Evolutionary conservation across 2,888 invertebrate species (phyloP).

Genomic region (Ryuthela nishihirai): DNA sequence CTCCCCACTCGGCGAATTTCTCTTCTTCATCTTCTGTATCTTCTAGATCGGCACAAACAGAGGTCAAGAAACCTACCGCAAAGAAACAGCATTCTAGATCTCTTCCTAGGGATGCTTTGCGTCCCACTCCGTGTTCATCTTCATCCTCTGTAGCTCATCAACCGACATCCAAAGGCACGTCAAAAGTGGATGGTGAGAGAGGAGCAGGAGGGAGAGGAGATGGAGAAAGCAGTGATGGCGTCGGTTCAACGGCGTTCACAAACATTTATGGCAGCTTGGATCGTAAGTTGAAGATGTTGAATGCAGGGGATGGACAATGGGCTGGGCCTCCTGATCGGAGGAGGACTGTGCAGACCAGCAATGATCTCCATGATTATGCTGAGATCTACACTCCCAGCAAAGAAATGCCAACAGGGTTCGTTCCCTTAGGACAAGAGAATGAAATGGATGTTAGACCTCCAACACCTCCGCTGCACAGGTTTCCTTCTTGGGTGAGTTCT

Average conservation of each 20-base stretch:
- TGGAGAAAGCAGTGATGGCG: too few relatives aligned
- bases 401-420: conserved; percentile 53
- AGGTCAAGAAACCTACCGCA: conserved; percentile 13
- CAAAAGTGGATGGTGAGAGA: too few relatives aligned
- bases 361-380: conserved; percentile 72
- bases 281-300: conserved; percentile 29
- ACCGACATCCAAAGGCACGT: too few relatives aligned
- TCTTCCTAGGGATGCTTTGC: conserved; percentile 30
- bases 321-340: conserved; percentile 19
- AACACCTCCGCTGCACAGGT: conserved; percentile 67
- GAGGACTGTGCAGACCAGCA: conserved; percentile 43
- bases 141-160: too few relatives aligned
- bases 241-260: conserved; percentile 6
- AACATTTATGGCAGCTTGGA: conserved; percentile 35
- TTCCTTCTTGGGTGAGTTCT: conserved; percentile 56
- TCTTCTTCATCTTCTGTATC: conserved; percentile 4
- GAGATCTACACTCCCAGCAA: conserved; percentile 91
- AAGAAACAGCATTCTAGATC: conserved; percentile 35
- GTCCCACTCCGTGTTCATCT: too few relatives aligned
- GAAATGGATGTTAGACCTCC: conserved; percentile 32
- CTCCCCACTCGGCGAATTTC: conserved; percentile 21
- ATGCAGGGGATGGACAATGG: conserved; percentile 22
- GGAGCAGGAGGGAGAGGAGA: too few relatives aligned
- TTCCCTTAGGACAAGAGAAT: too few relatives aligned
- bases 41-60: conserved; percentile 9